Percentiles rank a stretch among this genome's conserved stretches.
phyloP scores from a whole-genome alignment of 2,888 invertebrate genomes.

The Selenia dentaria region DNA sequence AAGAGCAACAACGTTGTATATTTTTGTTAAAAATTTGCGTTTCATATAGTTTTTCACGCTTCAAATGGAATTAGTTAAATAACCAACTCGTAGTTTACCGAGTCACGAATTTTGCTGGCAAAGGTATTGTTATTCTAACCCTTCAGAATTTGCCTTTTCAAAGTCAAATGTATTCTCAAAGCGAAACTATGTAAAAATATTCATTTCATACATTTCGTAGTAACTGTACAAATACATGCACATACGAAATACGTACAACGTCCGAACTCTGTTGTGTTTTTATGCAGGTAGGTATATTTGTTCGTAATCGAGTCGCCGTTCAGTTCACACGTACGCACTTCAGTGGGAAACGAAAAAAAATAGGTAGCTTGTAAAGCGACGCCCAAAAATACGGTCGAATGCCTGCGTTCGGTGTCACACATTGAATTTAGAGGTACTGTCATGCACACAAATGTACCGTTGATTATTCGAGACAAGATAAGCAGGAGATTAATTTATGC shows the following conservation, averaged over 20 bases:
- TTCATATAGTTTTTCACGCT: too few species aligned
- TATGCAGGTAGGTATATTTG: conserved; percentile 4
- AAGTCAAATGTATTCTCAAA: conserved; percentile 33
- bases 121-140: conserved; percentile 14
- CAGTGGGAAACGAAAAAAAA: conserved; percentile 16
- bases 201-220: conserved; percentile 34
- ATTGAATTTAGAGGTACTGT: conserved; percentile 18
- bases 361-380: conserved; percentile 13
- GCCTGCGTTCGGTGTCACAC: conserved; percentile 18
- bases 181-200: conserved; percentile 39
- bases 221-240: conserved; percentile 31
- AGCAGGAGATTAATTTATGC: too few species aligned
- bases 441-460: too few species aligned
- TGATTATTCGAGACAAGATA: too few species aligned
- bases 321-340: conserved; percentile 25
- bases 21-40: too few species aligned
- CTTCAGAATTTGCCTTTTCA: conserved; percentile 17
- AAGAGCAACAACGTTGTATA: too few species aligned
- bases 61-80: too few species aligned
- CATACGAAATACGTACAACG: conserved; percentile 31
- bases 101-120: too few species aligned
- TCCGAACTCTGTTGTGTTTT: conserved; percentile 10
- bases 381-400: conserved; percentile 17
- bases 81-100: too few species aligned
- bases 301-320: conserved; percentile 22